Evolutionary conservation across 2,797 vertebrate species (phyloP).

Genomic region (Crenuchus spilurus): DNA sequence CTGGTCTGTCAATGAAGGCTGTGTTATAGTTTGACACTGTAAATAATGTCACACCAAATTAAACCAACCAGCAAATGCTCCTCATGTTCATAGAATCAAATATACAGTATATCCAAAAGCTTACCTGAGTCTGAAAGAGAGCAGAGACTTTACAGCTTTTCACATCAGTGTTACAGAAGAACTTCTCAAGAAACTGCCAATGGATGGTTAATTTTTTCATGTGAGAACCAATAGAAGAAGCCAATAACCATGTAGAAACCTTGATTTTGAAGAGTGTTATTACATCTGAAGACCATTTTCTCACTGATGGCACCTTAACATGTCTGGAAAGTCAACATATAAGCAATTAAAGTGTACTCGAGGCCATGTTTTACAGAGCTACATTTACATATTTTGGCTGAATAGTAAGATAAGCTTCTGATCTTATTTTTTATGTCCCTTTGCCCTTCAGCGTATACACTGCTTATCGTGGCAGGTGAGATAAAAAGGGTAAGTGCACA

Average conservation of each 20-base stretch:
- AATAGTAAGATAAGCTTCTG: constrained; percentile 69
- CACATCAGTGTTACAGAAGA: too few relatives aligned
- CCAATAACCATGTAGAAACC: neutral
- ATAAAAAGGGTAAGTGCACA: constrained; percentile 61
- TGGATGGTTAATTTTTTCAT: too few relatives aligned
- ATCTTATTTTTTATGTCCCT: constrained; percentile 53
- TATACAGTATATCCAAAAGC: too few relatives aligned
- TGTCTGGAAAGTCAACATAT: constrained; percentile 1
- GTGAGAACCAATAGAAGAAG: too few relatives aligned
- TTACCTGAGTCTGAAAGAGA: neutral
- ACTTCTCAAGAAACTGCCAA: too few relatives aligned
- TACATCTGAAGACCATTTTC: neutral
- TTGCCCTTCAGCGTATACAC: constrained; percentile 59
- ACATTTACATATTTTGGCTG: constrained; percentile 74
- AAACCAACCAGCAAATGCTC: neutral
- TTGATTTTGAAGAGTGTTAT: neutral
- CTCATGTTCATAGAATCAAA: neutral
- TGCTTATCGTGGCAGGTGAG: constrained; percentile 73
- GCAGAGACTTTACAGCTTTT: too few relatives aligned
- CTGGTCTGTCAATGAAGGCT: too few relatives aligned
- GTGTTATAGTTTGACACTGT: neutral
- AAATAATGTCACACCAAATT: neutral
- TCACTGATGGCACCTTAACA: neutral
- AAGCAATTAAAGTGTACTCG: constrained; percentile 5
- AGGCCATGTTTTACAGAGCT: constrained; percentile 45